phyloP scores from a whole-genome alignment of 2,888 invertebrate genomes.

The Strigamia maritima region DNA sequence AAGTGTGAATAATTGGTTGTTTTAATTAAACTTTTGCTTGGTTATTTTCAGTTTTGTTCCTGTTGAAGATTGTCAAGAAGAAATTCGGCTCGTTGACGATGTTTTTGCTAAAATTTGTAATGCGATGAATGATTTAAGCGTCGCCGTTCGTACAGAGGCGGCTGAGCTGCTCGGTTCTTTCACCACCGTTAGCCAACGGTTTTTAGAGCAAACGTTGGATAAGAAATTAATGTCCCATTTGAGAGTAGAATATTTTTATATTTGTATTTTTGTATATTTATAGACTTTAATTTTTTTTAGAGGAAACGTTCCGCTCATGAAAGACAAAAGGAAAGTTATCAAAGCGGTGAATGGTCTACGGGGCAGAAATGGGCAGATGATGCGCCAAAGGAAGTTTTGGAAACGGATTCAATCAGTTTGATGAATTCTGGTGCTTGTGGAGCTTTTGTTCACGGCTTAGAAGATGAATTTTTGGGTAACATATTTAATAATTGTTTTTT shows the following conservation, averaged over 20 bases:
- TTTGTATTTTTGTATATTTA: no score
- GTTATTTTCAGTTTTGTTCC: constrained; percentile 70
- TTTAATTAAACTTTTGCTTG: no score
- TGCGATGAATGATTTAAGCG: constrained; percentile 85
- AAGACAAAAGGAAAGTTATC: constrained; percentile 74
- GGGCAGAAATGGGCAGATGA: constrained; percentile 87
- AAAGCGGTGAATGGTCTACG: constrained; percentile 85
- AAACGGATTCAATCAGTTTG: constrained; percentile 71
- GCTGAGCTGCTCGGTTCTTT: constrained; percentile 82
- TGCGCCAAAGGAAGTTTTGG: constrained; percentile 69
- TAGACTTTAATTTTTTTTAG: no score
- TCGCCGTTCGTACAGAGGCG: constrained; percentile 80
- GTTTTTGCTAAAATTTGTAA: constrained; percentile 94
- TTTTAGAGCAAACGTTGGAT: constrained; percentile 92
- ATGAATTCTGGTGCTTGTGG: constrained; percentile 95
- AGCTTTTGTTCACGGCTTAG: constrained; percentile 95
- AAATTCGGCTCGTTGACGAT: constrained; percentile 86
- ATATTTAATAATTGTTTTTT: neutral
- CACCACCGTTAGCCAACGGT: constrained; percentile 78
- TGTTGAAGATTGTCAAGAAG: constrained; percentile 71
- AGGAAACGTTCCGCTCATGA: constrained; percentile 81
- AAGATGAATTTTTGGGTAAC: constrained; percentile 87
- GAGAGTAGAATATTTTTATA: constrained; percentile 60
- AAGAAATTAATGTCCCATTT: constrained; percentile 96
- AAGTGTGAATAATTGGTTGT: no score